These are phyloP conservation scores for Nyctalus aviator DNA, from an alignment of 2,797 vertebrate genomes.

Conservation along the genomic window DNA sequence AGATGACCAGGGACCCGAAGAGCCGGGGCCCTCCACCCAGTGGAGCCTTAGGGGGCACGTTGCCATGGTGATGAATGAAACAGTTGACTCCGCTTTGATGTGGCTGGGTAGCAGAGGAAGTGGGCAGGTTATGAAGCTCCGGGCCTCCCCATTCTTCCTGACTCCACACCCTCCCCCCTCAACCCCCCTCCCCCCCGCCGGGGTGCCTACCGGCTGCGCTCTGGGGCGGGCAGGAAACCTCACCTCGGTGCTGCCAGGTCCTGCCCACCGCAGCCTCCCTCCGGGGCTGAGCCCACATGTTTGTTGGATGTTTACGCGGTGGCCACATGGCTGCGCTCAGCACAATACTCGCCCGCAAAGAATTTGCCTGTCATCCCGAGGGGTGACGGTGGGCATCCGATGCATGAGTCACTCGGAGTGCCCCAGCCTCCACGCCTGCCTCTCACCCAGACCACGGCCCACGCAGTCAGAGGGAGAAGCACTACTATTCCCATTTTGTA, in stretches of 20 bases:
- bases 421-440: neutral
- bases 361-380: neutral
- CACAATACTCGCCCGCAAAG: neutral
- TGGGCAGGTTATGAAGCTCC: constrained; percentile 39
- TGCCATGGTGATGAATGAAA: constrained; percentile 57
- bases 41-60: neutral
- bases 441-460: neutral
- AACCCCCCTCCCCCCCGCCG: neutral
- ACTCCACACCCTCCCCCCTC: too few relatives aligned
- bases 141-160: constrained; percentile 63
- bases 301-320: neutral
- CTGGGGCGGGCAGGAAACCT: constrained; percentile 60
- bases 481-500: neutral
- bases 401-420: neutral
- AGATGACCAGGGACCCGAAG: neutral
- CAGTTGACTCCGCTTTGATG: constrained; percentile 61
- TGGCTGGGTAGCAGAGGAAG: constrained; percentile 68
- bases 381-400: neutral
- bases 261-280: constrained; percentile 12
- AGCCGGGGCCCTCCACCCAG: neutral
- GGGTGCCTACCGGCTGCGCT: neutral
- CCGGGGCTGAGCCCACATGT: neutral
- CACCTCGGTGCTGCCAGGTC: neutral
- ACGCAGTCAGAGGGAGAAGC: neutral
- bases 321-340: neutral